phyloP scores from a whole-genome alignment of 2,113 vertebrate species.

The Haplotaxodon microlepis region DNA sequence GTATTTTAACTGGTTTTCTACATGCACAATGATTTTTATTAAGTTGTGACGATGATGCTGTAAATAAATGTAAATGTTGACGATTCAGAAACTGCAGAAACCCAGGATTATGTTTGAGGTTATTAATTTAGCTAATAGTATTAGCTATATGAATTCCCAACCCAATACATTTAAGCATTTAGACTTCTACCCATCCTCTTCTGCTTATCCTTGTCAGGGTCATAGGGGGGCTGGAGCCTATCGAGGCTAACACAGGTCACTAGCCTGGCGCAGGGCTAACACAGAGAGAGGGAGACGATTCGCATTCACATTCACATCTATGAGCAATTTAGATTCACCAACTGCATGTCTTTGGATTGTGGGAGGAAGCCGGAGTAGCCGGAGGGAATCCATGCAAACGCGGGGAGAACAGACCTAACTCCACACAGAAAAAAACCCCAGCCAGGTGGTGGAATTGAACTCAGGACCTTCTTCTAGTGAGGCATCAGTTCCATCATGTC shows the following conservation, averaged over 20 bases:
- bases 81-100: background rate
- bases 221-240: background rate
- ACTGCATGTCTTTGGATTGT: background rate
- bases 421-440: background rate
- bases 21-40: background rate
- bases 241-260: background rate
- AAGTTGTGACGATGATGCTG: background rate
- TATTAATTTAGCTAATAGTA: background rate
- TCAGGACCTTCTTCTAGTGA: background rate
- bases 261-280: background rate
- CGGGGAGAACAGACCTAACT: background rate
- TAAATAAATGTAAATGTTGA: background rate
- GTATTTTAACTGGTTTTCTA: background rate
- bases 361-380: background rate
- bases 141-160: background rate
- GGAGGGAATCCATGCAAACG: background rate
- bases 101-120: background rate
- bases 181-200: background rate
- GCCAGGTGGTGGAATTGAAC: background rate
- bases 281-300: background rate
- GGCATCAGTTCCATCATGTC: background rate
- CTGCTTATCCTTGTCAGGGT: background rate
- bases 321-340: background rate
- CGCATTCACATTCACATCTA: background rate
- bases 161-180: background rate